Base-by-base conservation (phyloP, 1,140 invertebrate genomes). In the Apis cerana region DNA sequence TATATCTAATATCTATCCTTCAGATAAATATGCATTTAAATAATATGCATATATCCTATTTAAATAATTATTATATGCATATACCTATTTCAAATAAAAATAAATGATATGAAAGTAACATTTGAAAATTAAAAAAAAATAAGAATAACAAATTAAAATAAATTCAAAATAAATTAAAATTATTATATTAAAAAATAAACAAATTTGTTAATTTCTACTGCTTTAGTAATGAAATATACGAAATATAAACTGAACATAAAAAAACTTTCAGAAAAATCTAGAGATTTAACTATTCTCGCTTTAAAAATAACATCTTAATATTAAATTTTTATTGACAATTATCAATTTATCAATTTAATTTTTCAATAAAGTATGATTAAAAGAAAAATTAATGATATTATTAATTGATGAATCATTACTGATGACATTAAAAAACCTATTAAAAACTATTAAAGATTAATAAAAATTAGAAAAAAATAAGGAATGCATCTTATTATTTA, bases 191-290 rank as follows among this genome's bases (percentile, higher is more conserved):
- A 3, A 58, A 7, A 81, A 71, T 23, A 54, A 52, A 75, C 23
- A 43, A 33, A 89, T 50, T 90, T 19, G 85, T 67, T 43, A 10
- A 83, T 59, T 64, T 86, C 0, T 9, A 85, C 13, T 70, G 83
- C 21, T 21, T 69, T 9, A 12, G n/a, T 59, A 7, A 27, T 13
- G 13, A 56, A n/a, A n/a, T n/a, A n/a, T n/a, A 79, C 4, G 48
- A 54, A 15, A 59, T 43, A 43, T 5, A 23, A 71, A 87, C 59
- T 85, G 65, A 48, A 84, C 67, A 21, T 17, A 11, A 17, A 50
- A 80, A 27, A 84, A 85, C 33, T 62, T 76, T 62, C 64, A 75
- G 50, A 54, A 77, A 19, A 43, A 50, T 59, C 65, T 27, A 15
- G 61, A n/a, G 23, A 78, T 50, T 19, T 75, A 27, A 15, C 17